Evolutionary conservation across 2,797 vertebrate genomes (phyloP).

Genomic region (Sternarchorhynchus goeldii): DNA sequence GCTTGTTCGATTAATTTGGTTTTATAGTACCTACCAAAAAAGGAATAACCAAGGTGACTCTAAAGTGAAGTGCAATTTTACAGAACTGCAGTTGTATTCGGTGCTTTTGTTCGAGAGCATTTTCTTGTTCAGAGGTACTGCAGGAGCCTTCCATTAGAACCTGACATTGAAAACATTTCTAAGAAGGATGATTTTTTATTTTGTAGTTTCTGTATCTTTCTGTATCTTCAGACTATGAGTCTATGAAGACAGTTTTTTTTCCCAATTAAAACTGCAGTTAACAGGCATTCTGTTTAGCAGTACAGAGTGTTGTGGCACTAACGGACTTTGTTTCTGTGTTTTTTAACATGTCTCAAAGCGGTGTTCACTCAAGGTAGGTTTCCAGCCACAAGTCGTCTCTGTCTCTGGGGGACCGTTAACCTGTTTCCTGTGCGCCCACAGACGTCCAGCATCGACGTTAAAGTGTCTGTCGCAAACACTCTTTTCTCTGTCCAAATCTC

Average conservation of each 20-base stretch:
- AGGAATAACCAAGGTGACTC: slow-evolving; percentile 15
- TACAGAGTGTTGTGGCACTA: slow-evolving; percentile 55
- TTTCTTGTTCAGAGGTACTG: neutral
- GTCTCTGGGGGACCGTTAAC: slow-evolving; percentile 56
- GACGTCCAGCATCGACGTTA: slow-evolving; percentile 47
- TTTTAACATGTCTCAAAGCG: slow-evolving; percentile 66
- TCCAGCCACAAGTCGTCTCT: slow-evolving; percentile 54
- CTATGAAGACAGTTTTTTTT: neutral
- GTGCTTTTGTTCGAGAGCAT: neutral
- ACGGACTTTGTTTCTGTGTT: slow-evolving; percentile 62
- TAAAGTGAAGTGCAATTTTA: neutral
- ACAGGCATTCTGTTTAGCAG: slow-evolving; percentile 29
- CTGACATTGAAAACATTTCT: neutral
- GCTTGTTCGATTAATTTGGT: slow-evolving; percentile 27
- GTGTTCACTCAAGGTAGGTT: slow-evolving; percentile 66
- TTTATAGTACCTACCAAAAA: slow-evolving; percentile 16
- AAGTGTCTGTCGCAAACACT: slow-evolving; percentile 54
- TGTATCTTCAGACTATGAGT: slow-evolving; percentile 23
- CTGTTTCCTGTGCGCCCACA: slow-evolving; percentile 55
- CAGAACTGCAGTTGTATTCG: slow-evolving; percentile 15
- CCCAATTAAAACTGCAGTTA: neutral
- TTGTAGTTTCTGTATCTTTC: neutral
- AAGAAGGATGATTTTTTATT: no score
- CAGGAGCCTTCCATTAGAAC: neutral
- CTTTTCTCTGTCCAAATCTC: slow-evolving; percentile 39